Evolutionary conservation across 2,888 invertebrate genomes (phyloP).

Genomic region (Trypoxylon attenuatum): DNA sequence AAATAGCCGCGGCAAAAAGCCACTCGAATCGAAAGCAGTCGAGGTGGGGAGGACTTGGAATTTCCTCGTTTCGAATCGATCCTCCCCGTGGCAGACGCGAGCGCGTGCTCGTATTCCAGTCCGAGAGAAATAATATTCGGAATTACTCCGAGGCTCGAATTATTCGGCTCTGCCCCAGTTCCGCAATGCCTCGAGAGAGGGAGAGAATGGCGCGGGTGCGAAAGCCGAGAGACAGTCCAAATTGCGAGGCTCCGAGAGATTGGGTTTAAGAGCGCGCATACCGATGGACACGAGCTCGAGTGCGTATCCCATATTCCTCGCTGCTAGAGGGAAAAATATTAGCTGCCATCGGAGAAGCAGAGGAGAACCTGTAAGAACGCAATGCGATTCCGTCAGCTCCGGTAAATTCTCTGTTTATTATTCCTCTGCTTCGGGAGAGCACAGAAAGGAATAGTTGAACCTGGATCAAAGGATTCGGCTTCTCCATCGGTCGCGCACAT

Average conservation of each 20-base stretch:
- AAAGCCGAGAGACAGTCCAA: too few species aligned
- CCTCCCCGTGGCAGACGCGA: neutral
- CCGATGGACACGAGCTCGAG: too few species aligned
- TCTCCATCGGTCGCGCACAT: neutral
- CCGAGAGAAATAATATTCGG: neutral
- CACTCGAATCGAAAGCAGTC: too few species aligned
- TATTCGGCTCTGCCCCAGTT: neutral
- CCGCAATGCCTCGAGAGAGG: neutral
- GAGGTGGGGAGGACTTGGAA: too few species aligned
- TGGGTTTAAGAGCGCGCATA: conserved; percentile 13
- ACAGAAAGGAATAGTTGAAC: too few species aligned
- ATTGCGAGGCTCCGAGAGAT: too few species aligned
- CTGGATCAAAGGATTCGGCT: conserved; percentile 36
- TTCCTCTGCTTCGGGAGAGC: too few species aligned
- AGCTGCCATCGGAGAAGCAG: conserved; percentile 1
- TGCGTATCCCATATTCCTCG: neutral
- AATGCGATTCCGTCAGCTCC: conserved; percentile 16
- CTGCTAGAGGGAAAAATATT: conserved; percentile 18
- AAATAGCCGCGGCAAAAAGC: too few species aligned
- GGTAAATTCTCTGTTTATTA: neutral
- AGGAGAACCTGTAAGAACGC: conserved; percentile 25
- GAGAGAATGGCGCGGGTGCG: neutral
- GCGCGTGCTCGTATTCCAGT: too few species aligned
- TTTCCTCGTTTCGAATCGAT: neutral
- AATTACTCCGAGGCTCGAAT: neutral